These are phyloP conservation scores for Perizoma affinitatum DNA, from an alignment of 2,888 invertebrate species.

Conservation along the genomic window DNA sequence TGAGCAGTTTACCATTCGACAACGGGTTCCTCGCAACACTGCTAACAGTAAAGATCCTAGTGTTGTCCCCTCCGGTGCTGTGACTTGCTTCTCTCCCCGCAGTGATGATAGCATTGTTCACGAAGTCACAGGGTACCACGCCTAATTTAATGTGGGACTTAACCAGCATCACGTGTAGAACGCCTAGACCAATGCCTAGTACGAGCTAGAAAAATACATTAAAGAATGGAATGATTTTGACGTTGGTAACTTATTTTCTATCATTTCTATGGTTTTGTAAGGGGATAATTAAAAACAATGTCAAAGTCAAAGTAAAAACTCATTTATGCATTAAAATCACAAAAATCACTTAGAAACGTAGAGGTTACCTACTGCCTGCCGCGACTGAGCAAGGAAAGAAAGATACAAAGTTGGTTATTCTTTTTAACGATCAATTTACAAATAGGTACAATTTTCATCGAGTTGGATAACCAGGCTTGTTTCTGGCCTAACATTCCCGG, in stretches of 20 bases:
- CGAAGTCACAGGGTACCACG: slow-evolving; percentile 20
- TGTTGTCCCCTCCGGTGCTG: not conserved
- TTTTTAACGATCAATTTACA: too few relatives aligned
- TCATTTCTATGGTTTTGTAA: too few relatives aligned
- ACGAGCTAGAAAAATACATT: not conserved
- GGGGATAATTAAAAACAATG: too few relatives aligned
- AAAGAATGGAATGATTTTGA: not conserved
- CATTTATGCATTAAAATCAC: too few relatives aligned
- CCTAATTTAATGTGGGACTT: not conserved
- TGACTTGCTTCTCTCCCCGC: not conserved
- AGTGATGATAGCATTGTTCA: slow-evolving; percentile 8
- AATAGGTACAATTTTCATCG: too few relatives aligned
- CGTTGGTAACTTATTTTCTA: not conserved
- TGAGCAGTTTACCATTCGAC: not conserved
- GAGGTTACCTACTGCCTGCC: too few relatives aligned
- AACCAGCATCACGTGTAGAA: slow-evolving; percentile 10
- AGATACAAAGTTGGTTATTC: not conserved
- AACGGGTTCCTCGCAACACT: slow-evolving; percentile 2
- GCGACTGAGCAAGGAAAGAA: too few relatives aligned
- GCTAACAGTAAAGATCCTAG: slow-evolving; percentile 4
- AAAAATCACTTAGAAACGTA: too few relatives aligned
- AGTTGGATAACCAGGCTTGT: too few relatives aligned
- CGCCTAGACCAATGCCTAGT: slow-evolving; percentile 22
- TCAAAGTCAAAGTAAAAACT: too few relatives aligned
- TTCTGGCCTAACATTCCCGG: too few relatives aligned